Conservation (phyloP, 92 coral and sea anemone genomes). For the Metridium senile region DNA sequence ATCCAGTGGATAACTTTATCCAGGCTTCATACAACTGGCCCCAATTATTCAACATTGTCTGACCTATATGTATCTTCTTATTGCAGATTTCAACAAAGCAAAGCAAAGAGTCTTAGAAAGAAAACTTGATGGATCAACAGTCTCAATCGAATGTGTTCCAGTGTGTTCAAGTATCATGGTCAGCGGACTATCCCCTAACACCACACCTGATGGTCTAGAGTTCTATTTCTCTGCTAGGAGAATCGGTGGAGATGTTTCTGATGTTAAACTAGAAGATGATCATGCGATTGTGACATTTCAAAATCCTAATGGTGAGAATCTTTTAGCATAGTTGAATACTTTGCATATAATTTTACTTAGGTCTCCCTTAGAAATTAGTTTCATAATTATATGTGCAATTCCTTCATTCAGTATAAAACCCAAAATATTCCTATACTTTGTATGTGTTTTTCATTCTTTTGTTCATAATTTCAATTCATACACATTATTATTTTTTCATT, state of each 20-base stretch:
- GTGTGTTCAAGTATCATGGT: slow-evolving; percentile 67
- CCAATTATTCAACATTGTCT: not conserved
- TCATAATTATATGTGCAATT: no score
- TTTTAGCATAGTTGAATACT: no score
- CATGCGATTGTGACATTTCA: slow-evolving; percentile 69
- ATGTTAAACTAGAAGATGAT: slow-evolving; percentile 40
- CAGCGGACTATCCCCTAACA: slow-evolving; percentile 52
- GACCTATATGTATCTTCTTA: not conserved
- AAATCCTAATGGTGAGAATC: slow-evolving; percentile 54
- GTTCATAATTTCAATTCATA: not conserved
- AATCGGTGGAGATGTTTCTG: slow-evolving; percentile 64
- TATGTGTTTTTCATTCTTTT: no score
- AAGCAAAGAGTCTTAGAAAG: slow-evolving; percentile 52
- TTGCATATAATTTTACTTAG: no score
- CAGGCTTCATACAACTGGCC: no score
- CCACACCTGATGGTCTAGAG: slow-evolving; percentile 69
- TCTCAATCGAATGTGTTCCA: slow-evolving; percentile 48
- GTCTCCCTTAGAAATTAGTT: no score
- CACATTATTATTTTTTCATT: not conserved
- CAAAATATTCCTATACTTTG: no score
- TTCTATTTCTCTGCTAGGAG: slow-evolving; percentile 63
- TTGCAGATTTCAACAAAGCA: slow-evolving; percentile 62
- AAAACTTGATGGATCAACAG: slow-evolving; percentile 43
- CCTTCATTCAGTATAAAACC: no score
- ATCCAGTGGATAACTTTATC: no score